Conservation (phyloP, 2,888 invertebrate genomes). For the Caradrina clavipalpis region DNA sequence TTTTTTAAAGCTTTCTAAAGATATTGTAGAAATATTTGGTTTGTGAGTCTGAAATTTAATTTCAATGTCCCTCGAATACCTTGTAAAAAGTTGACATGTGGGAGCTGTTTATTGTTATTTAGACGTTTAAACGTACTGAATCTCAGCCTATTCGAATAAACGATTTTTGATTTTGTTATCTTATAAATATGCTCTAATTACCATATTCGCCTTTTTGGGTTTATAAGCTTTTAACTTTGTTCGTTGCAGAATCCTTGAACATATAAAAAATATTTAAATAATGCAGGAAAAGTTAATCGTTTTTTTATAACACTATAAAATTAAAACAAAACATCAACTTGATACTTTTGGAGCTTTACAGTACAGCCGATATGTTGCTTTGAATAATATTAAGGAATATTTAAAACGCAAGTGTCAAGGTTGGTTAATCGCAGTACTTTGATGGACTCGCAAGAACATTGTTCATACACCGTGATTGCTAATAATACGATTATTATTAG, state of each 20-base stretch:
- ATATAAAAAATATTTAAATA: neutral
- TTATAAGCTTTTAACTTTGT: neutral
- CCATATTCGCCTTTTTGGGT: neutral
- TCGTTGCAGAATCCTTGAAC: neutral
- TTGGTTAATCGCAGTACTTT: constrained; percentile 72
- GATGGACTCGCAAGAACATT: constrained; percentile 77
- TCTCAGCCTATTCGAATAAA: neutral
- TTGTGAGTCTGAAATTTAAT: neutral
- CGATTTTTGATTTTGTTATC: neutral
- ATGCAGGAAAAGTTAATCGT: neutral
- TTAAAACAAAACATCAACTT: constrained; percentile 43
- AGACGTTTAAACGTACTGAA: neutral
- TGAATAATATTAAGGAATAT: constrained; percentile 74
- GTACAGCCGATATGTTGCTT: constrained; percentile 67
- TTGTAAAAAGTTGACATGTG: neutral
- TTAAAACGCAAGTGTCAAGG: constrained; percentile 84
- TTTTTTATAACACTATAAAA: too few species aligned
- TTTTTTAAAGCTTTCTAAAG: neutral
- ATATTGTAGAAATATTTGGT: neutral
- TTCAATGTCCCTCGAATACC: neutral
- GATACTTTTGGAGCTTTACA: constrained; percentile 62
- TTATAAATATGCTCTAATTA: neutral
- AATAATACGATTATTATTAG: constrained; percentile 86
- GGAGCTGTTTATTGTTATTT: neutral
- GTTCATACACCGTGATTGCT: constrained; percentile 80